Percentiles rank a stretch among this genome's conserved stretches.
Evolutionary conservation across 1,140 invertebrate genomes (phyloP).

Genomic region (Zaprionus inermis): DNA sequence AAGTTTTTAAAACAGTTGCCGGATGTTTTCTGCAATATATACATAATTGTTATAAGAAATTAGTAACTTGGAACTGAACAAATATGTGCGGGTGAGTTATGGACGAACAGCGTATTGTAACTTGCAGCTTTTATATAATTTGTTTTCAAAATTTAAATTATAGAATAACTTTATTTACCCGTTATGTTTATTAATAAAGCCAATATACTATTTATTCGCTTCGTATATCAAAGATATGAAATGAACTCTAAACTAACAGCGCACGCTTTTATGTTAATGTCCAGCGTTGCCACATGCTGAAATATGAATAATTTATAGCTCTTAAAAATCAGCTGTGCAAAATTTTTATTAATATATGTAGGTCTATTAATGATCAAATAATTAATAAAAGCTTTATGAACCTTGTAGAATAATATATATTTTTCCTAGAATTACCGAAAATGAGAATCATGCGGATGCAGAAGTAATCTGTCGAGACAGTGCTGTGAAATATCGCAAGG

Average conservation of each 20-base stretch:
- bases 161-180: neutral
- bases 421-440: neutral
- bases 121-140: neutral
- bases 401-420: neutral
- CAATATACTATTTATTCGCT: conserved; percentile 2
- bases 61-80: neutral
- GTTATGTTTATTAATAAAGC: neutral
- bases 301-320: conserved; percentile 5
- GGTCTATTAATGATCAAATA: neutral
- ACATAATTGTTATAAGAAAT: conserved; percentile 32
- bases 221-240: neutral
- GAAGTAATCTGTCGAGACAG: neutral
- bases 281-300: conserved; percentile 16
- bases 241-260: conserved; percentile 22
- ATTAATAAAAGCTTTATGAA: neutral
- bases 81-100: neutral
- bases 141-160: neutral
- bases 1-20: conserved; percentile 48
- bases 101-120: neutral
- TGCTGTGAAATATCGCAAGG: conserved; percentile 23
- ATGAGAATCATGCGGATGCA: neutral
- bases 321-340: conserved; percentile 27
- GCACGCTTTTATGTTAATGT: conserved; percentile 45
- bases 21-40: conserved; percentile 42
- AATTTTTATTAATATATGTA: neutral